Percentiles rank a stretch among this genome's conserved stretches.
Conservation (phyloP, 2,113 vertebrate genomes). For the Saguinus midas region DNA sequence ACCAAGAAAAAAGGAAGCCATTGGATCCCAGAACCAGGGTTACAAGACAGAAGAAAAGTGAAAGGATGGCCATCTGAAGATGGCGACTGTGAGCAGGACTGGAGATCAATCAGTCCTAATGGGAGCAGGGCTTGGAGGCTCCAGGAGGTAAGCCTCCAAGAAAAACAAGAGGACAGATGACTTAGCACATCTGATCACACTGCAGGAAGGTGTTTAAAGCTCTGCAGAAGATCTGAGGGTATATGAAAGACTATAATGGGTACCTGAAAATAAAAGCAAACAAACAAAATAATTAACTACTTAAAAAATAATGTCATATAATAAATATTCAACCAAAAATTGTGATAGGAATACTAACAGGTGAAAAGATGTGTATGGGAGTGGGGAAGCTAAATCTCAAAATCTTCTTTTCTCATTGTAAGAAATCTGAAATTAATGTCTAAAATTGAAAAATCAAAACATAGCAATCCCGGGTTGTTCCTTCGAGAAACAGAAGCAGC, state of each 20-base stretch:
- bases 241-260: too few species aligned
- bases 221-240: neutral
- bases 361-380: accelerated
- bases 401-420: neutral
- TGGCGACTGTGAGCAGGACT: accelerated
- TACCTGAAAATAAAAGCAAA: neutral
- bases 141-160: neutral
- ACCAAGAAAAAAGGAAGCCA: neutral
- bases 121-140: neutral
- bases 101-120: accelerated
- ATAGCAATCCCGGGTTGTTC: neutral
- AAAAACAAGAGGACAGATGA: neutral
- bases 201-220: too few species aligned
- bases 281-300: neutral
- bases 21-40: neutral
- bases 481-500: neutral
- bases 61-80: neutral
- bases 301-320: neutral
- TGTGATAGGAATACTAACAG: too few species aligned
- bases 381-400: neutral
- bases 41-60: neutral
- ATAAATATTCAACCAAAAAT: neutral
- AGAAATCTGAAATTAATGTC: neutral
- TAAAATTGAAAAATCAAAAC: neutral
- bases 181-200: too few species aligned